Percentiles rank a stretch among this genome's conserved stretches.
These are phyloP conservation scores for Ephydatia muelleri DNA, from an alignment of 37 sponge, comb jelly and placozoan genomes.

Conservation along the genomic window DNA sequence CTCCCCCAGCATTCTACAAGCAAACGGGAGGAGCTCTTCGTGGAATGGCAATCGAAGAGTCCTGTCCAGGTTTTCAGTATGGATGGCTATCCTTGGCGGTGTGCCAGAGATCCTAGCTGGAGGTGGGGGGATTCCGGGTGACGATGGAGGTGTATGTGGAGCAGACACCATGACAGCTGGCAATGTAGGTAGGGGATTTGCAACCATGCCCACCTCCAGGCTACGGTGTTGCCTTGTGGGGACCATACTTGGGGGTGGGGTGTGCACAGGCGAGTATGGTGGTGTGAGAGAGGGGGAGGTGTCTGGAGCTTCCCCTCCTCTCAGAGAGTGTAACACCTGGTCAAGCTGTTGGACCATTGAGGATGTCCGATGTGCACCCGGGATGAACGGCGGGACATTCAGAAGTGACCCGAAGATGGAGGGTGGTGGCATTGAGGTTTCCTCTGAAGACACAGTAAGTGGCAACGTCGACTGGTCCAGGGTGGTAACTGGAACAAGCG, in stretches of 20 bases:
- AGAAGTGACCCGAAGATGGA: not conserved
- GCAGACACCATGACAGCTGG: no score
- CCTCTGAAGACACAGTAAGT: not conserved
- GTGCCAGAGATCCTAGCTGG: no score
- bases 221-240: not conserved
- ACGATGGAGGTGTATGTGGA: no score
- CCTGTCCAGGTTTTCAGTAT: no score
- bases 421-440: not conserved
- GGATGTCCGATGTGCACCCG: not conserved
- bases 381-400: not conserved
- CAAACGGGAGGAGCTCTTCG: no score
- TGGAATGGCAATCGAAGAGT: no score
- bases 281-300: not conserved
- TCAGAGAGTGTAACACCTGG: not conserved
- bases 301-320: not conserved
- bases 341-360: not conserved
- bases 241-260: not conserved
- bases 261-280: not conserved
- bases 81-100: no score
- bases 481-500: not conserved
- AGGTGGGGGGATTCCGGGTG: no score
- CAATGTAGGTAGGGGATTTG: not conserved
- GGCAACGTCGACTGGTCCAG: not conserved
- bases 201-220: not conserved
- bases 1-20: no score